Base-by-base conservation (phyloP, 2,113 vertebrate species). In the Loxodonta africana region DNA sequence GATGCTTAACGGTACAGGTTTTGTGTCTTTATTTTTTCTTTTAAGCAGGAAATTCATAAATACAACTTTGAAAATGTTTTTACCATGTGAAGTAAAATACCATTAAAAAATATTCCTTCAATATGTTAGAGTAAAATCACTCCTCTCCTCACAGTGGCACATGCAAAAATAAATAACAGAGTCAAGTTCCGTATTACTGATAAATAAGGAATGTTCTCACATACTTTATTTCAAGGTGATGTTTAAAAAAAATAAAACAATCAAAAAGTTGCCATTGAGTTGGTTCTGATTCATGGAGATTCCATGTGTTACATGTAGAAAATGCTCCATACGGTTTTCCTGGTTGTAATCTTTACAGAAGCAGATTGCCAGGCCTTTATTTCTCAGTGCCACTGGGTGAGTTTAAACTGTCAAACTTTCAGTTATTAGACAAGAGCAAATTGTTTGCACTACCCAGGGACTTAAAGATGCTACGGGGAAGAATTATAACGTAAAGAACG, bases 41-140 rank as follows among this genome's bases (percentile, higher is more conserved):
- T 26, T 67, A 30, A 73, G 28, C 71, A 63, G 57, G 2, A 25
- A 88, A 15, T 94, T 95, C 18, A 92, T 92, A 93, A 84, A 48
- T 48, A 88, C 91, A 88, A 14, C 51, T 63, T 44, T 69, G 37
- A 84, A 94, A 87, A 83, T 74, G 8, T 62, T 94, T 95, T 90
- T 63, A 20, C 53, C 33, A 23, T 51, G 33, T 91, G 51, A 85
- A 85, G 62, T 63, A 82, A 28, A 89, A 44, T 37, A n/a, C n/a
- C 20, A 63, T 48, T 94, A 67, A 88, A 65, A 53, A 5, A 51
- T 82, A 25, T 81, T 60, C 51, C 77, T 87, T 9, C 4, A 80
- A 80, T 95, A 25, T 51, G 73, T 26, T 69, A 57, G 28, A 18
- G 6, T 78, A 20, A 93, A 91, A 25, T 71, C 53, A 88, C 4